phyloP scores from a whole-genome alignment of 1,140 invertebrate species.

The Venustaconcha ellipsiformis region DNA sequence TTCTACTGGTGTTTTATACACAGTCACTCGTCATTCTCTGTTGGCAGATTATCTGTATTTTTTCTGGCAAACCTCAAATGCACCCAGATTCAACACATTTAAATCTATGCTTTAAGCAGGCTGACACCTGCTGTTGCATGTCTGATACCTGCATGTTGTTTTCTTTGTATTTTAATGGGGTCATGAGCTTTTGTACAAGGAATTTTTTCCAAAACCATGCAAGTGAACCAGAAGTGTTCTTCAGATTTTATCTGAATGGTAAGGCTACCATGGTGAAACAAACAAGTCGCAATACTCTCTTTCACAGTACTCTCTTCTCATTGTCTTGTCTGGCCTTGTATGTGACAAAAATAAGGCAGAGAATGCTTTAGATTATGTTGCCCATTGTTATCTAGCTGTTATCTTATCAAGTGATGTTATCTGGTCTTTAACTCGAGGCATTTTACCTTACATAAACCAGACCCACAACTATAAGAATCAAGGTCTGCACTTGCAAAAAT shows the following conservation, averaged over 20 bases:
- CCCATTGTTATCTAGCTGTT: background rate
- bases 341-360: constrained; percentile 13
- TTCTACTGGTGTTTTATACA: no score
- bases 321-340: constrained; percentile 18
- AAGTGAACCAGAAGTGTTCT: constrained; percentile 11
- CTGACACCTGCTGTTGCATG: background rate
- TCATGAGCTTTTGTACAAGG: background rate
- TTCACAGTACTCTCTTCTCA: constrained; percentile 16
- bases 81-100: no score
- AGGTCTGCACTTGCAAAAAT: constrained; percentile 26
- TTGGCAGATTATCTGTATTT: no score
- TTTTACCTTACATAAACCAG: constrained; percentile 21
- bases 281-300: constrained; percentile 2
- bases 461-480: constrained; percentile 14
- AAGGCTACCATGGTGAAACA: constrained; percentile 11
- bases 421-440: constrained; percentile 18
- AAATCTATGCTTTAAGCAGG: background rate
- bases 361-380: no score
- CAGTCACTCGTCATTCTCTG: no score
- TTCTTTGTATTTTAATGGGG: background rate
- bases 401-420: constrained; percentile 4
- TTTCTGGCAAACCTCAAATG: no score
- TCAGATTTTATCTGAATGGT: background rate
- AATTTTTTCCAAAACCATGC: constrained; percentile 11
- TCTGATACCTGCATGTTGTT: no score